phyloP scores from a whole-genome alignment of 2,888 invertebrate genomes.

The Cataglyphis livida region DNA sequence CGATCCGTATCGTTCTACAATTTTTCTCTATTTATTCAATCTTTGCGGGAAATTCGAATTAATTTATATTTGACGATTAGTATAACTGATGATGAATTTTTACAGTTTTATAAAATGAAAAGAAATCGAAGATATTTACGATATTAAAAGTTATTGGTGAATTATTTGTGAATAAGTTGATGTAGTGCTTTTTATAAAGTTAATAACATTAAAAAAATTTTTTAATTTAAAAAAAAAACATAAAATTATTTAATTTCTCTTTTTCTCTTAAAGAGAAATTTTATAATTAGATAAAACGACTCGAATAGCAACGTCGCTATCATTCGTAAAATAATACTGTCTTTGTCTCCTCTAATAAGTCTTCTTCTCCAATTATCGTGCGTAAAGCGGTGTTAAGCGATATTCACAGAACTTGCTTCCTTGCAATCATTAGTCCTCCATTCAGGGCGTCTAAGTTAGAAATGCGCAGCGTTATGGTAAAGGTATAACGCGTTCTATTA shows the following conservation, averaged over 20 bases:
- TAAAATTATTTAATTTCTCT: neutral
- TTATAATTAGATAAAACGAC: neutral
- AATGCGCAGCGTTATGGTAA: slow-evolving; percentile 34
- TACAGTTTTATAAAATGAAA: neutral
- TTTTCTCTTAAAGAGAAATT: neutral
- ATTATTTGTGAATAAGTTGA: neutral
- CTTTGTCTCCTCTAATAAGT: slow-evolving; percentile 26
- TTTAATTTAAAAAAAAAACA: neutral
- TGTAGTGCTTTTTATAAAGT: neutral
- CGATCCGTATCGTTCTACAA: neutral
- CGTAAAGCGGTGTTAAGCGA: slow-evolving; percentile 32
- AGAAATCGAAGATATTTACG: neutral
- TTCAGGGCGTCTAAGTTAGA: slow-evolving; percentile 40
- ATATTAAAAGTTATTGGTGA: neutral
- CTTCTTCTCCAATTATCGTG: slow-evolving; percentile 33
- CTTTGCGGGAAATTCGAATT: neutral
- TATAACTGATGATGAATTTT: neutral
- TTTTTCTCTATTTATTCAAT: neutral
- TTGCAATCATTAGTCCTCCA: slow-evolving; percentile 50
- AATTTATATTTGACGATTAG: neutral
- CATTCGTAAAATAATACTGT: slow-evolving; percentile 12
- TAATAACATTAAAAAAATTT: neutral
- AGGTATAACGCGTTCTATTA: slow-evolving; percentile 56
- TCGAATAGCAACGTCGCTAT: slow-evolving; percentile 6
- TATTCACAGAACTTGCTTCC: slow-evolving; percentile 49